Base-by-base conservation (phyloP, 2,888 invertebrate genomes). In the Yponomeuta evonymella region DNA sequence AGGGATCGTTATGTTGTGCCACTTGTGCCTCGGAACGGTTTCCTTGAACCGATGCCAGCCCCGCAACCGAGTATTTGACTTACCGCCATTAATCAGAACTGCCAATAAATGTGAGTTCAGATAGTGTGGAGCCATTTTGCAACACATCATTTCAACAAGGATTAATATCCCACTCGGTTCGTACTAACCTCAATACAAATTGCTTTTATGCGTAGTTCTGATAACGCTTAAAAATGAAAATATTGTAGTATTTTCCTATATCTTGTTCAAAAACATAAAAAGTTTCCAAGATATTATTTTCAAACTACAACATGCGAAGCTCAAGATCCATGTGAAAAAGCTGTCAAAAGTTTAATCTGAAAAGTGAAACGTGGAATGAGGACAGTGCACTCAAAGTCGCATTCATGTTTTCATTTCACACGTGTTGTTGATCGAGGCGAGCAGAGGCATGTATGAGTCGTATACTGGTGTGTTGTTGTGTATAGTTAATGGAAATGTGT, bases 311-410 rank as follows among this genome's bases (percentile, higher is more conserved):
- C 51, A 15, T 58, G 9, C 43, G 9, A 43, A 23, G 23, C 43
- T 43, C 43, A 43, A 43, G 6, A 8, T 8, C 43, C 43, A 8
- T 5, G 6, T 43, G 43, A 43, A 43, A 43, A 43, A 43, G 9
- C 43, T 43, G 43, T 43, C 43, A 3, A 43, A 1, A 43, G 43
- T 43, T 43, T 43, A 43, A 68, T 68, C 68, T 68, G 68, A n/a
- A 68, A 29, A 51, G 12, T n/a, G 48, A 51, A 68, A 48, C 48
- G 29, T 43, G 43, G 10, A 79, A 86, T 80, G 79, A 78, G 85
- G 83, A 79, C 86, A 80, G 74, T 83, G 83, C 79, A 83, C 84
- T 86, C 83, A 81, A 23, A 82, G 77, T 80, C 79, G 79, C 77
- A 81, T 29, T 58, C 70, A 30, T 67, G 43, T 43, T 43, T 48